Evolutionary conservation across 1,140 invertebrate species (phyloP), one percentile per base, ranked within the genome.

Genomic region (Acromyrmex heyeri): DNA sequence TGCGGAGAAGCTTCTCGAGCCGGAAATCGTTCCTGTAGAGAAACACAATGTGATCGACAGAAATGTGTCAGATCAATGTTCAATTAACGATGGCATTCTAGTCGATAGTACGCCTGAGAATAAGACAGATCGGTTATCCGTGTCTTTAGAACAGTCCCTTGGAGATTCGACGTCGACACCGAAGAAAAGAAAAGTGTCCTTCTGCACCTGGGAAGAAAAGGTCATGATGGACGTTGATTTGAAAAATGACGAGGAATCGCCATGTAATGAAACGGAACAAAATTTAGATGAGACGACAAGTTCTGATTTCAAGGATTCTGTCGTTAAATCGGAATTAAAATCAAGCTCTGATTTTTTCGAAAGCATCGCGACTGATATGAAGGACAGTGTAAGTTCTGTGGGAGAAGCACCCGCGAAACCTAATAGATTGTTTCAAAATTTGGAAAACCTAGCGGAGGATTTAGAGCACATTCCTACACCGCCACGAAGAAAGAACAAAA

Each of bases 401-500:
- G 38, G 18, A 72, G 78, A 82, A 44, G 18, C 67, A 38, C 10
- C 38, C 6, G 79, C 93, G 81, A 95, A 95, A 57, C 93, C 94
- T 0, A 92, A 86, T 30, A 92, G 93, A 30, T 70, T 91, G 73
- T 91, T 92, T 50, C 90, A 88, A 7, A 92, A 75, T 72, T 55
- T 91, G 16, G 91, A 92, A 6, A 91, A 94, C 16, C 73, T 86
- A 0, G 6, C 65, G 2, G 78, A 75, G 50, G 61, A 88, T 83
- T 48, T 78, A 8, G 30, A 73, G 8, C 86, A 89, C 34, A 90
- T 91, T 16, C 94, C 95, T 16, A 95, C 94, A 0, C 94, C 95
- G 6, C 94, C 94, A 14, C 82, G 91, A 38, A 89, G 94, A 57
- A 94, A 87, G 24, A 92, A 94, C 73, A 92, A 82, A 64, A 93